These are phyloP conservation scores for Luscinia luscinia DNA, from an alignment of 2,797 vertebrate species.

Conservation along the genomic window DNA sequence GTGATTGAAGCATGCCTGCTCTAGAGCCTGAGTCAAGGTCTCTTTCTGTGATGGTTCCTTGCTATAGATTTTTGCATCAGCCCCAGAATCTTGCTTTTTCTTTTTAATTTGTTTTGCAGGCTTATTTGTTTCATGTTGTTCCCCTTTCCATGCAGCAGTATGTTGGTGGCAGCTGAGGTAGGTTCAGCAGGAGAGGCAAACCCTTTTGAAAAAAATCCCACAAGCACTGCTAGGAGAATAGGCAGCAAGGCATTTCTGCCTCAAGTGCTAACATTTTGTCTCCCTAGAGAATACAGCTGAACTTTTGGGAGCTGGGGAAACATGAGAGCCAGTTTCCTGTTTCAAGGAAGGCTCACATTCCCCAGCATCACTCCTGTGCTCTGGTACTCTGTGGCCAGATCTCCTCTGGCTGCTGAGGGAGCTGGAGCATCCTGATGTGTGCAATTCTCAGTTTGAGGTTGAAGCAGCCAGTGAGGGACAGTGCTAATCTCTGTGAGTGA, in stretches of 20 bases:
- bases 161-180: neutral
- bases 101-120: neutral
- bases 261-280: neutral
- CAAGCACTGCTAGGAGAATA: rapidly evolving
- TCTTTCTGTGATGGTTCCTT: neutral
- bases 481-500: rapidly evolving
- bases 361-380: rapidly evolving
- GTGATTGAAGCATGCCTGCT: neutral
- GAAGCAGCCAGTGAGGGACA: neutral
- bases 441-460: neutral
- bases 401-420: neutral
- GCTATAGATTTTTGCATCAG: neutral
- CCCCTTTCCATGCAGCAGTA: neutral
- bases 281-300: neutral
- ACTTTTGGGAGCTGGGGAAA: neutral
- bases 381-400: rapidly evolving
- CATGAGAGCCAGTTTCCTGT: neutral
- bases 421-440: rapidly evolving
- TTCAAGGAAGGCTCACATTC: neutral
- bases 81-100: neutral
- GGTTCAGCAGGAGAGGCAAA: neutral
- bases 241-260: neutral
- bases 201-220: neutral
- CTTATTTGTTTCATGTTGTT: neutral
- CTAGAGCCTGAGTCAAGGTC: neutral